Base-by-base conservation (phyloP, 1,140 invertebrate species). In the Paraescarpia echinospica region DNA sequence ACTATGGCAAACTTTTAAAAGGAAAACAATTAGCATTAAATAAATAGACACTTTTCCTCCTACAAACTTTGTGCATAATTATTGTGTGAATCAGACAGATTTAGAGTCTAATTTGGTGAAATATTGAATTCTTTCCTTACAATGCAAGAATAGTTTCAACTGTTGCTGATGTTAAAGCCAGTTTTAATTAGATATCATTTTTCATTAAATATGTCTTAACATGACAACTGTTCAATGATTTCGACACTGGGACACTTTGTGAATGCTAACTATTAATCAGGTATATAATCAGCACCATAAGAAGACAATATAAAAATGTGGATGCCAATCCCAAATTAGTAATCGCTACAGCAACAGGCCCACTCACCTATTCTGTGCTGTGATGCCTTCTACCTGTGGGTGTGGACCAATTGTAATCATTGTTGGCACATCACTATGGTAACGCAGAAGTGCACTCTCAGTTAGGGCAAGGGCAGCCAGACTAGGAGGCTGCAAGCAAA, bases 381-480 rank as follows among this genome's bases (percentile, higher is more conserved):
- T 98, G 22, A 98, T 96, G n/a, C 97, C 97, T 96, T 98, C 98
- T 48, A 98, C 97, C 96, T 98, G 98, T 89, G 98, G 97, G 92
- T 98, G 96, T 88, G 98, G 98, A 9, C 98, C 98, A 97, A 98
- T 98, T 94, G 97, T 97, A 59, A 98, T 97, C 91, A 98, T 97
- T 95, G 98, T 98, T 33, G 97, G 97, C 94, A 98, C 98, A 94
- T 98, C 98, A 95, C 98, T 98, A 96, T 98, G 98, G 96, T 98
- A 97, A 93, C 98, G 96, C 51, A 97, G 96, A 89, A 99, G 96
- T 91, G 97, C 97, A 96, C 97, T 98, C 95, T 98, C 98, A 89
- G 98, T 98, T 59, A 98, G 96, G 93, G 98, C 97, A 89, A 97
- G 97, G 77, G 97, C 97, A 77, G 97, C 97, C 93, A 98, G 96